Evolutionary conservation across 2,888 invertebrate species (phyloP).

Genomic region (Elysia crispata): DNA sequence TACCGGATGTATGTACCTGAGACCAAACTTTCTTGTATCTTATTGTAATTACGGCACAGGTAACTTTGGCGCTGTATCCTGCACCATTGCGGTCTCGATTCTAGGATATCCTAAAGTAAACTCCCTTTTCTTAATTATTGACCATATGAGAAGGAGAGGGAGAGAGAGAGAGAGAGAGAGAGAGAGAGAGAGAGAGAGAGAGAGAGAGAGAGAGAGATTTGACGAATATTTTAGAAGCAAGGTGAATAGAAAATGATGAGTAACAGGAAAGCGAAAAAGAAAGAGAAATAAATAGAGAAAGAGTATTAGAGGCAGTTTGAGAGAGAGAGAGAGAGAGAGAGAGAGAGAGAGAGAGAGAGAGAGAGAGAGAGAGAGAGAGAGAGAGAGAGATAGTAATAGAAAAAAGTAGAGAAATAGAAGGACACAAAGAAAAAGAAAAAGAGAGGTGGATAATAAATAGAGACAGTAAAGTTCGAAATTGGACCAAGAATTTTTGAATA

Average conservation of each 20-base stretch:
- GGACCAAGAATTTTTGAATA: too few species aligned
- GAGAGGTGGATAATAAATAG: too few species aligned
- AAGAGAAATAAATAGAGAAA: not conserved
- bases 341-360: not conserved
- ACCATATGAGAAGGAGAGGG: not conserved
- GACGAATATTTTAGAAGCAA: not conserved
- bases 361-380: not conserved
- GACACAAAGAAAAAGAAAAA: too few species aligned
- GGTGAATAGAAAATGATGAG: too few species aligned
- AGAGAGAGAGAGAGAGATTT: not conserved
- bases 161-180: not conserved
- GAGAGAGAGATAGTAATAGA: too few species aligned
- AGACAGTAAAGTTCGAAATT: too few species aligned
- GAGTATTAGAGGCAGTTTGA: conserved; percentile 18
- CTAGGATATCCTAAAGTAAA: too few species aligned
- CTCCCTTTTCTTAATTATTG: too few species aligned
- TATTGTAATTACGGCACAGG: not conserved
- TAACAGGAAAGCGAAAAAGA: too few species aligned
- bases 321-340: not conserved
- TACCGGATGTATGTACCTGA: not conserved
- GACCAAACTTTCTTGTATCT: not conserved
- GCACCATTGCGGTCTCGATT: too few species aligned
- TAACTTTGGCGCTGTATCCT: too few species aligned
- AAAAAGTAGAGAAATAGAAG: too few species aligned
- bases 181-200: not conserved